Evolutionary conservation across 1,140 invertebrate genomes (phyloP).

Genomic region (Himalopsyche phryganea): DNA sequence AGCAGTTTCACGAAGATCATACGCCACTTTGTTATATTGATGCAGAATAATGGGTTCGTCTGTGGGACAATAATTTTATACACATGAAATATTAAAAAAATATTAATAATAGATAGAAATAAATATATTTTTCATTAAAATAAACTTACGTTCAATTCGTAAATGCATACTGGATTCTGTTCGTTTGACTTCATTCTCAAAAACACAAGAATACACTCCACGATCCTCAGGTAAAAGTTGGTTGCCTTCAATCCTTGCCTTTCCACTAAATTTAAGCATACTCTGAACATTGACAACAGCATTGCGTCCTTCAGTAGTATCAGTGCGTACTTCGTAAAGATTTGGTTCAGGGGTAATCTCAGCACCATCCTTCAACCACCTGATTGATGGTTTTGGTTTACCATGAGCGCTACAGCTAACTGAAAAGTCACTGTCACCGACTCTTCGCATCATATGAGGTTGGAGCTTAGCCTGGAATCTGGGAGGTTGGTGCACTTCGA

Average conservation of each 20-base stretch:
- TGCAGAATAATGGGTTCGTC: conserved; percentile 81
- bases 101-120: no score
- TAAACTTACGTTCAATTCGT: conserved; percentile 82
- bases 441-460: conserved; percentile 72
- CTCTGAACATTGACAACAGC: conserved; percentile 80
- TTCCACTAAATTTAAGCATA: conserved; percentile 74
- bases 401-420: conserved; percentile 81
- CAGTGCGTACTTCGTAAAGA: conserved; percentile 76
- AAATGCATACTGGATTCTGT: conserved; percentile 84
- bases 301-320: conserved; percentile 69
- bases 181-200: conserved; percentile 85
- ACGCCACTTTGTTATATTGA: conserved; percentile 85
- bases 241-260: conserved; percentile 68
- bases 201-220: conserved; percentile 82
- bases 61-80: conserved; percentile 42
- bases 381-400: conserved; percentile 78
- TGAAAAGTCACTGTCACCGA: conserved; percentile 77
- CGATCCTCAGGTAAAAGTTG: conserved; percentile 77
- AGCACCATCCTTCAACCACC: conserved; percentile 82
- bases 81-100: not conserved
- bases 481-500: conserved; percentile 84
- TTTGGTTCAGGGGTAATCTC: conserved; percentile 71
- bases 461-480: conserved; percentile 79
- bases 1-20: conserved; percentile 77
- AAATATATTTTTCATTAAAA: no score